Evolutionary conservation across 2,888 invertebrate genomes (phyloP), one percentile per base, ranked within the genome.

Genomic region (Drosophila mercatorum): DNA sequence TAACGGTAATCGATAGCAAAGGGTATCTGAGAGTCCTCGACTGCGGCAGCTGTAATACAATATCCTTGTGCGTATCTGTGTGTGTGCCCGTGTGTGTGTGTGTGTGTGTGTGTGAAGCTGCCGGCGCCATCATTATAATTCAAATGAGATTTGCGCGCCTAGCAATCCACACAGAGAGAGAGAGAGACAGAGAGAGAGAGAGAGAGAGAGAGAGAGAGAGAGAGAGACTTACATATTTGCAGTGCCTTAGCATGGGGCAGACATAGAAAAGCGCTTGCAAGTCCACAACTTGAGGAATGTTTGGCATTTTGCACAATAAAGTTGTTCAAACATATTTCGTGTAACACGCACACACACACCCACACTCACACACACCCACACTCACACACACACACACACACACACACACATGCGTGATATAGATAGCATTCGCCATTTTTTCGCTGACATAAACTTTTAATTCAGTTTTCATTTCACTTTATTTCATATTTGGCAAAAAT

Each of bases 261-360:
- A 40, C 52, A 57, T 41, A 59, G 64, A 43, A 40, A 67, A 44
- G 55, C 70, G 63, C 65, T 63, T 63, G 66, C 72, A 60, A 72
- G 77, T 84, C 80, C 74, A 75, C 75, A 83, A 87, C 73, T 85
- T 85, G 62, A 72, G 80, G 83, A 86, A 86, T 88, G 88, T 78
- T 85, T 85, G 85, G 88, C 83, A 88, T 86, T 85, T 87, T 78
- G 75, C 81, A 81, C 85, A 86, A 88, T 88, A 86, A 86, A 86
- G 88, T 86, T 86, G 79, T 81, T 85, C 72, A 87, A 83, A 84
- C 81, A 85, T 84, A 84, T 87, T 85, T 87, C 69, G 70, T 69
- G 75, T 80, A 59, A 44, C 53, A 55, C 61, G 61, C 57, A 56
- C 57, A 40, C 22, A 56, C 28, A 56, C 46, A 63, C 57, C 51